Evolutionary conservation across 2,888 invertebrate genomes (phyloP).

Genomic region (Ectobius pallidus): DNA sequence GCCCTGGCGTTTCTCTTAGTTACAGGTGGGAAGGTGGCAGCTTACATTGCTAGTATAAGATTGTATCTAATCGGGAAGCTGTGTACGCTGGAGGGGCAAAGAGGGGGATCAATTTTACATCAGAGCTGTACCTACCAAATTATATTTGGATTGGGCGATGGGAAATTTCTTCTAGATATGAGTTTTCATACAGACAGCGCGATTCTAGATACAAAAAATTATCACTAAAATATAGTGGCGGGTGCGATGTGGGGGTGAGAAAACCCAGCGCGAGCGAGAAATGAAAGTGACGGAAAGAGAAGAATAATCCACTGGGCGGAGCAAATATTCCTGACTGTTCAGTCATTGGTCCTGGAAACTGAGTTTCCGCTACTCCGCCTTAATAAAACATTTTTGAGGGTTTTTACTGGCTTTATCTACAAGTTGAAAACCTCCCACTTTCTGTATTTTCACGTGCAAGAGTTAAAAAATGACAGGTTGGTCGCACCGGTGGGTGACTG

Average conservation of each 20-base stretch:
- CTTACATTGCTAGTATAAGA: constrained; percentile 1
- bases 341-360: constrained; percentile 36
- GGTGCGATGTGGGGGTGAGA: neutral
- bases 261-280: neutral
- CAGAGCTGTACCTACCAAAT: constrained; percentile 34
- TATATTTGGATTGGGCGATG: constrained; percentile 38
- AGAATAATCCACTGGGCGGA: constrained; percentile 28
- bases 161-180: constrained; percentile 35
- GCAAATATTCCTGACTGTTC: constrained; percentile 29
- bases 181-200: constrained; percentile 25
- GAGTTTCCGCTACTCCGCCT: constrained; percentile 39
- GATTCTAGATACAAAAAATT: constrained; percentile 27
- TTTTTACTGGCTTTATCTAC: constrained; percentile 41
- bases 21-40: constrained; percentile 5
- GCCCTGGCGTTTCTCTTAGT: neutral
- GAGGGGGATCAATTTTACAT: constrained; percentile 19
- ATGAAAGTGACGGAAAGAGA: constrained; percentile 1
- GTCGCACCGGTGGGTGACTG: constrained; percentile 2
- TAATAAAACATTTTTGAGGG: constrained; percentile 42
- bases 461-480: constrained; percentile 28
- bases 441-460: constrained; percentile 26
- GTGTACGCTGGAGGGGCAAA: neutral
- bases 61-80: constrained; percentile 20
- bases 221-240: constrained; percentile 38
- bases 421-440: constrained; percentile 37